Evolutionary conservation across 2,888 invertebrate species (phyloP).

Genomic region (Polydrusus cervinus): DNA sequence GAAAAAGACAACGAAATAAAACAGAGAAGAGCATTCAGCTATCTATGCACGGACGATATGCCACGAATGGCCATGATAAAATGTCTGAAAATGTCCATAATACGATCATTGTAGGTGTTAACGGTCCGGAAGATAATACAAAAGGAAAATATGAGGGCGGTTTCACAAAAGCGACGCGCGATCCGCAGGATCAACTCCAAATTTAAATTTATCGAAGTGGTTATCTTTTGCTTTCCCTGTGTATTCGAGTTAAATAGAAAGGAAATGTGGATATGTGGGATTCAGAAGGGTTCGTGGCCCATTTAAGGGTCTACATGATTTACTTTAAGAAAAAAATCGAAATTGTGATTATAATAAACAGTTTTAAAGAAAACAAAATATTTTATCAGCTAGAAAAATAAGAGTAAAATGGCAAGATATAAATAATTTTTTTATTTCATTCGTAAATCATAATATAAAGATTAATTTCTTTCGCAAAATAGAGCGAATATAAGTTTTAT

Average conservation of each 20-base stretch:
- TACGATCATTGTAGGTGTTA: constrained; percentile 71
- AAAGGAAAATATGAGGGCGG: constrained; percentile 67
- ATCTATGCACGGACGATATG: constrained; percentile 71
- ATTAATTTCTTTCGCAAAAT: no score
- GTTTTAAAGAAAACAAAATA: no score
- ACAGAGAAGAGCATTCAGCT: constrained; percentile 54
- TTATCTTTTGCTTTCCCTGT: constrained; percentile 52
- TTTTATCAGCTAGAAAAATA: no score
- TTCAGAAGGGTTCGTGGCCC: constrained; percentile 2
- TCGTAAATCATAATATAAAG: no score
- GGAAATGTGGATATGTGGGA: constrained; percentile 44
- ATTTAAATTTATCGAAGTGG: constrained; percentile 56
- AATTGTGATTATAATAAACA: background rate
- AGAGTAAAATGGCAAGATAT: no score
- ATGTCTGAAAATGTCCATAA: constrained; percentile 69
- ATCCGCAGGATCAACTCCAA: constrained; percentile 62
- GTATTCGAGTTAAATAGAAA: constrained; percentile 50
- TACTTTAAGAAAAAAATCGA: constrained; percentile 6
- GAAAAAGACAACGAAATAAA: constrained; percentile 40
- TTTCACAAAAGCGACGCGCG: constrained; percentile 62
- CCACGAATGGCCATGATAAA: constrained; percentile 71
- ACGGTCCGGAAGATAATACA: constrained; percentile 71
- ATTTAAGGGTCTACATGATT: background rate
- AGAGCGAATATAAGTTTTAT: no score
- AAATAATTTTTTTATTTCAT: no score